A percentile compares a stretch with the other conserved stretches of the same genome.
Evolutionary conservation across 2,888 invertebrate species (phyloP).

Genomic region (Bruchidius siliquastri): DNA sequence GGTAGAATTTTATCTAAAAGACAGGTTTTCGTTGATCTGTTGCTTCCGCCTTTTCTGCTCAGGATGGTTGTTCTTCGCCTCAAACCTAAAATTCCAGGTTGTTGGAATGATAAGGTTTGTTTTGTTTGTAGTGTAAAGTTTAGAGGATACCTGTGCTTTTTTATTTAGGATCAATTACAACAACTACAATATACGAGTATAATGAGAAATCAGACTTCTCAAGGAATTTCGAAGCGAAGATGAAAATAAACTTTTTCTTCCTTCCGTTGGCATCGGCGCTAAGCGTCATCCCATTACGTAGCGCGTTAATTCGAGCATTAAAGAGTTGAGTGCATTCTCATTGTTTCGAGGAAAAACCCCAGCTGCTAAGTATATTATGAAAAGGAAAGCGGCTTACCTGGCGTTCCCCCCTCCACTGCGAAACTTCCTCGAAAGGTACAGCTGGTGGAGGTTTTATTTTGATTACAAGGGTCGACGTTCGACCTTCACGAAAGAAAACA

Average conservation of each 20-base stretch:
- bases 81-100: no score
- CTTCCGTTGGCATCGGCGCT: constrained; percentile 1
- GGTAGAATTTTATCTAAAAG: no score
- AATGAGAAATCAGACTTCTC: no score
- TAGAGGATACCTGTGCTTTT: no score
- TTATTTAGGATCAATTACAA: no score
- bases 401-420: constrained; percentile 11
- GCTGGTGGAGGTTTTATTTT: constrained; percentile 14
- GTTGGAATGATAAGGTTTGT: no score
- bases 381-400: constrained; percentile 28
- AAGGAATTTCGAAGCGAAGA: neutral
- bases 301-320: constrained; percentile 24
- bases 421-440: constrained; percentile 8
- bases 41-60: no score
- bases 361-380: constrained; percentile 22
- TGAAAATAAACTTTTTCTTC: neutral
- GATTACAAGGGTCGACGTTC: neutral
- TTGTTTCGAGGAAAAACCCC: constrained; percentile 26
- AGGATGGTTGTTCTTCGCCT: no score
- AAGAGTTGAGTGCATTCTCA: constrained; percentile 29
- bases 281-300: constrained; percentile 22
- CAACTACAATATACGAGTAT: no score
- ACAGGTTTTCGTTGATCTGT: no score
- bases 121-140: no score
- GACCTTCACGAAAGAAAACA: neutral